phyloP scores from a whole-genome alignment of 2,888 invertebrate genomes.

The Ferdinandea cuprea region DNA sequence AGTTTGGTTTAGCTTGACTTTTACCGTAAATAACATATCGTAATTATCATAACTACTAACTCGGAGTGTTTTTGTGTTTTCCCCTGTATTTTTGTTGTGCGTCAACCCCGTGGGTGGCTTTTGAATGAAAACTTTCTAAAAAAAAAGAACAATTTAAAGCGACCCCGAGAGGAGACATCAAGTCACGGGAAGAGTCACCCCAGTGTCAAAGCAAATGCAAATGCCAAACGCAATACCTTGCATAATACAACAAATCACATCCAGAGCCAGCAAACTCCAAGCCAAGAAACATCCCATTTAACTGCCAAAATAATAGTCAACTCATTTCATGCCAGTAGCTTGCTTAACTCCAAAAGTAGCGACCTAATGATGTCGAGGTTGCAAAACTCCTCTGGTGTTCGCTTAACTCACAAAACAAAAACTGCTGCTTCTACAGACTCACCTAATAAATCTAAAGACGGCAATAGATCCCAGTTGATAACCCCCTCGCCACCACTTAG shows the following conservation, averaged over 20 bases:
- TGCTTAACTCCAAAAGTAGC: constrained; percentile 77
- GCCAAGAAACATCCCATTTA: constrained; percentile 42
- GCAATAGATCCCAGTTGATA: constrained; percentile 26
- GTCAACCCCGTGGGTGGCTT: constrained; percentile 44
- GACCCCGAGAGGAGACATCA: constrained; percentile 79
- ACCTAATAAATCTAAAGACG: constrained; percentile 23
- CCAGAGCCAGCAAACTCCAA: constrained; percentile 36
- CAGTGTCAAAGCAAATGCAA: constrained; percentile 65
- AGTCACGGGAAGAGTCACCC: constrained; percentile 71
- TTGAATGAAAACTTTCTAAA: constrained; percentile 49
- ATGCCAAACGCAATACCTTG: constrained; percentile 71
- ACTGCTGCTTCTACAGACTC: constrained; percentile 18
- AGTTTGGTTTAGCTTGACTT: background rate
- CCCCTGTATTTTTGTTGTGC: constrained; percentile 21
- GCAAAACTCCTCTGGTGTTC: constrained; percentile 33
- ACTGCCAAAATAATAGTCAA: constrained; percentile 81
- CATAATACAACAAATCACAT: constrained; percentile 40
- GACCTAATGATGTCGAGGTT: constrained; percentile 44
- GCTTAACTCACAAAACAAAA: constrained; percentile 53
- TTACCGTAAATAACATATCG: constrained; percentile 1
- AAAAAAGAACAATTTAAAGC: constrained; percentile 77
- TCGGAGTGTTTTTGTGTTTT: constrained; percentile 42
- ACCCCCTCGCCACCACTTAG: constrained; percentile 7
- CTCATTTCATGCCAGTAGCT: constrained; percentile 81
- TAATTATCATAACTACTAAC: constrained; percentile 43